Conservation (phyloP, 2,888 invertebrate genomes). For the Agrypnus murinus region DNA sequence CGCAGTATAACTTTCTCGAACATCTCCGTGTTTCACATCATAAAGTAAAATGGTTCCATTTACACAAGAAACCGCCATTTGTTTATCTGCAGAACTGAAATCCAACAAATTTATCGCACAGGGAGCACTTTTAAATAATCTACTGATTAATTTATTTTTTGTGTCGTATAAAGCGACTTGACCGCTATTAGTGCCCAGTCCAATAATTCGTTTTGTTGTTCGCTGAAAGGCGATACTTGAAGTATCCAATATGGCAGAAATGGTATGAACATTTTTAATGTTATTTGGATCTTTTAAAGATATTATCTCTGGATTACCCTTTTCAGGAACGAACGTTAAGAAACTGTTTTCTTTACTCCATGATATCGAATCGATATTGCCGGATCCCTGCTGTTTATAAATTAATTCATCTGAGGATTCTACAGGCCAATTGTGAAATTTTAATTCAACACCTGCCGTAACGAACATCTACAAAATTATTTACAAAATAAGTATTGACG, state of each 20-base stretch:
- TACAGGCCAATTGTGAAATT: slow-evolving; percentile 59
- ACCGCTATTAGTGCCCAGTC: slow-evolving; percentile 62
- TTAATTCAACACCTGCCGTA: slow-evolving; percentile 57
- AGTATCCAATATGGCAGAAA: slow-evolving; percentile 60
- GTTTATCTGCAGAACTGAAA: slow-evolving; percentile 61
- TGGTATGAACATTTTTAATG: slow-evolving; percentile 62
- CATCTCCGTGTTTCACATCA: slow-evolving; percentile 48
- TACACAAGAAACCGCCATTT: slow-evolving; percentile 57
- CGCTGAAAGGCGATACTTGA: slow-evolving; percentile 62
- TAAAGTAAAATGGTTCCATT: slow-evolving; percentile 54
- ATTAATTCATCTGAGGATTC: slow-evolving; percentile 54
- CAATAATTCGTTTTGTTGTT: slow-evolving; percentile 63
- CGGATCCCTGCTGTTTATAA: slow-evolving; percentile 54
- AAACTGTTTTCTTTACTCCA: slow-evolving; percentile 66
- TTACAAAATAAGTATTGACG: no score
- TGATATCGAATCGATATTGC: slow-evolving; percentile 60
- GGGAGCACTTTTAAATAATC: slow-evolving; percentile 56
- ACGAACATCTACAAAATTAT: slow-evolving; percentile 61
- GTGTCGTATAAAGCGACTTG: slow-evolving; percentile 66
- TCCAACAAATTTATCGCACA: slow-evolving; percentile 58
- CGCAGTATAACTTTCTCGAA: slow-evolving; percentile 44
- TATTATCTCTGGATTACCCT: slow-evolving; percentile 63
- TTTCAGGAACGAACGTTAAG: slow-evolving; percentile 62
- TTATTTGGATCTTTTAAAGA: slow-evolving; percentile 61
- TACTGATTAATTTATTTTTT: slow-evolving; percentile 60